Evolutionary conservation across 2,888 invertebrate species (phyloP).

Genomic region (Allacma fusca): DNA sequence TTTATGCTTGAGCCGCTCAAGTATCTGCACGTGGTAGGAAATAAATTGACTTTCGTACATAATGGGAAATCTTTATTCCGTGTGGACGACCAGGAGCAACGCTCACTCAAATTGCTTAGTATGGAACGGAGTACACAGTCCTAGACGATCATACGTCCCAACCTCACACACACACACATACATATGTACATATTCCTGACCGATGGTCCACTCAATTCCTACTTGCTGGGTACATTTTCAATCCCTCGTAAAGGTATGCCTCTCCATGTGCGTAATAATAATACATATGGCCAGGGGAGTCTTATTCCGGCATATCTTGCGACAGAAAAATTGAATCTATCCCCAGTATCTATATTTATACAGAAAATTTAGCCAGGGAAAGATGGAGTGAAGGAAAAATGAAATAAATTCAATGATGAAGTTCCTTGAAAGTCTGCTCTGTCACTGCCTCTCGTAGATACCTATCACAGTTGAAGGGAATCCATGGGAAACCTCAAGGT

Average conservation of each 20-base stretch:
- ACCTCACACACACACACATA: no score
- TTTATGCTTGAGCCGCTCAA: slow-evolving; percentile 20
- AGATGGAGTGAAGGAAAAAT: slow-evolving; percentile 26
- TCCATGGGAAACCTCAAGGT: background rate
- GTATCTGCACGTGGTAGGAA: slow-evolving; percentile 18
- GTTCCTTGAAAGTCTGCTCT: slow-evolving; percentile 19
- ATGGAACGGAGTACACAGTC: no score
- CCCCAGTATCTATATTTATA: slow-evolving; percentile 9
- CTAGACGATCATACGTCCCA: no score
- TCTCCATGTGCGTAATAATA: no score
- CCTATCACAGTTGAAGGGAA: background rate
- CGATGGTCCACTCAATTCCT: no score
- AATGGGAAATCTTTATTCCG: slow-evolving; percentile 17
- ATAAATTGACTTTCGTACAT: slow-evolving; percentile 22
- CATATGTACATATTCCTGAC: no score
- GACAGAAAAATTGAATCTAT: no score
- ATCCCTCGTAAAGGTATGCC: no score
- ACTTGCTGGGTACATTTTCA: no score
- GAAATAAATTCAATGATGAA: slow-evolving; percentile 44
- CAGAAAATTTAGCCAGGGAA: slow-evolving; percentile 12
- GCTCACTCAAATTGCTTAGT: no score
- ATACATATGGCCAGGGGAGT: no score
- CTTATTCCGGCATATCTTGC: no score
- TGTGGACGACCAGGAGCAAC: background rate
- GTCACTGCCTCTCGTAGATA: background rate